phyloP scores from a whole-genome alignment of 2,797 vertebrate genomes.

The Smutsia gigantea region DNA sequence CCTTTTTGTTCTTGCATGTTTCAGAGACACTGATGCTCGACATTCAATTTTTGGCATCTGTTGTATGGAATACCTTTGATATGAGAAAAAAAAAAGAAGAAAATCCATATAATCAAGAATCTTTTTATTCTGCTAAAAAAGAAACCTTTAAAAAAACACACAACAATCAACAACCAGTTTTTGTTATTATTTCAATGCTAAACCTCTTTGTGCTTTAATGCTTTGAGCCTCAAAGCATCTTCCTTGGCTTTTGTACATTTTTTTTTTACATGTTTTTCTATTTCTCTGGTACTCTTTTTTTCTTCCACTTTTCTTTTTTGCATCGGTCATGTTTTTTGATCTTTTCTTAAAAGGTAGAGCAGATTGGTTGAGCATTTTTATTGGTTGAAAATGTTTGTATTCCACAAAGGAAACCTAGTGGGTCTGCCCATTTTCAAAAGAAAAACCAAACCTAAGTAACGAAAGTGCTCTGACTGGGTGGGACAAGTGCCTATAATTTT shows the following conservation, averaged over 20 bases:
- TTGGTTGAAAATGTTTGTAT: slow-evolving; percentile 86
- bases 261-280: slow-evolving; percentile 95
- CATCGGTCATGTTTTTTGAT: slow-evolving; percentile 98
- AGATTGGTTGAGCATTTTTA: slow-evolving; percentile 93
- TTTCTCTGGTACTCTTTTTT: slow-evolving; percentile 96
- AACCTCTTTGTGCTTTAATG: slow-evolving; percentile 92
- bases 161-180: slow-evolving; percentile 76
- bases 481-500: slow-evolving; percentile 93
- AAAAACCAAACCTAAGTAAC: slow-evolving; percentile 54
- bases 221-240: slow-evolving; percentile 96
- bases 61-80: slow-evolving; percentile 86
- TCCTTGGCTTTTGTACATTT: slow-evolving; percentile 97
- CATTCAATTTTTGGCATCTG: slow-evolving; percentile 83
- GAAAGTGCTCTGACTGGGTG: slow-evolving; percentile 87
- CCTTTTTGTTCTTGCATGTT: slow-evolving; percentile 75
- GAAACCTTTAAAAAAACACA: slow-evolving; percentile 83
- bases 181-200: slow-evolving; percentile 90
- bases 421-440: slow-evolving; percentile 88
- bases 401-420: slow-evolving; percentile 91
- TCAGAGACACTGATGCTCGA: slow-evolving; percentile 87
- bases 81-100: slow-evolving; percentile 85
- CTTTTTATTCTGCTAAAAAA: slow-evolving; percentile 86
- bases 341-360: slow-evolving; percentile 95
- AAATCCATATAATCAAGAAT: slow-evolving; percentile 86
- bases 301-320: slow-evolving; percentile 97